Base-by-base conservation (phyloP, 2,888 invertebrate species). In the Napeogenes sylphis region DNA sequence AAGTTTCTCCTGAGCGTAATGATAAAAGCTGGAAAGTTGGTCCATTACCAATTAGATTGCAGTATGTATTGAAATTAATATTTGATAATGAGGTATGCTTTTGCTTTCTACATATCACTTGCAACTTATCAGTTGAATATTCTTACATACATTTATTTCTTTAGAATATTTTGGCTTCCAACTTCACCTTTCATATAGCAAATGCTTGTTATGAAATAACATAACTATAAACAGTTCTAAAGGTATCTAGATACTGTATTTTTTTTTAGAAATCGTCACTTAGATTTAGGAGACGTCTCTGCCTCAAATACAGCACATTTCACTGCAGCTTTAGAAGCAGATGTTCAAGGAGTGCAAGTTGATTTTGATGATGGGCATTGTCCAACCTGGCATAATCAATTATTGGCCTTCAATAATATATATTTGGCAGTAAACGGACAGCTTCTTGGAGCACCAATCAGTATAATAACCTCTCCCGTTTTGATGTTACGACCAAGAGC, bases 321-420 rank as follows among this genome's bases (percentile, higher is more conserved):
- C 73, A 81, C 87, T 1, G 83, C 87, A 8, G 92, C 93, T 1
- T 79, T 94, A 0, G 88, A 87, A 64, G 81, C 91, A 51, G 86
- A 92, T 67, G 92, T 92, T 0, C 92, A 93, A 77, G 93, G 93
- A 4, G 86, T 93, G 33, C 93, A 93, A 77, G 93, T 92, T 4
- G 94, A 94, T 75, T 94, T 94, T 82, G 94, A 94, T 69, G 95
- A 95, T 83, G 94, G 94, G 0, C 94, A 94, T 76, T 94, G 94
- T 67, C 94, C 95, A 0, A 93, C 93, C 0, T 95, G 94, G 94
- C 83, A 80, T 64, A 94, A 94, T 74, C 94, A 94, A 77, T 83
- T 95, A 42, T 74, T 87, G 32, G 94, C 94, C 5, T 91, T 91
- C 64, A 85, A 93, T 69, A 94, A 94, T 75, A 90, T 94, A 21